Conservation (phyloP, 2,113 vertebrate genomes). For the Psephotus haematonotus region DNA sequence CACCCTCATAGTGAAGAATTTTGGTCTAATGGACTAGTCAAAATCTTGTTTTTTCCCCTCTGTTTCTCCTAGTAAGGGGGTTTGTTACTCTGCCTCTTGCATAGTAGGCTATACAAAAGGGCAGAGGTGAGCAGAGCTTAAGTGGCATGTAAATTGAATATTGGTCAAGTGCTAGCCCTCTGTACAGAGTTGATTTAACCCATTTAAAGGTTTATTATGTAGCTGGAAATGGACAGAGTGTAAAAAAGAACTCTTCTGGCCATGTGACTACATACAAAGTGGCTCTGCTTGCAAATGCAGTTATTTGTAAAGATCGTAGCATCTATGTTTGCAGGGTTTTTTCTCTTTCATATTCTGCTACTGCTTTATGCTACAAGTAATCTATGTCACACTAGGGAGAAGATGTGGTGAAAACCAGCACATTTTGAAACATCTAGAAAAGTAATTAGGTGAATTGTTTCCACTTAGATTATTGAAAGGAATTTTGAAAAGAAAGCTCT, state of each 20-base stretch:
- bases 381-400: background rate
- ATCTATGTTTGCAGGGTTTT: background rate
- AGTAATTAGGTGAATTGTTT: background rate
- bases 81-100: background rate
- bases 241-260: background rate
- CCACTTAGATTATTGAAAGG: slow-evolving; percentile 5
- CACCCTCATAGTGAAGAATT: too few relatives aligned
- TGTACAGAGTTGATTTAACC: background rate
- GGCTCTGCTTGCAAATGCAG: background rate
- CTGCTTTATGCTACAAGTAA: background rate
- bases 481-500: background rate
- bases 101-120: background rate
- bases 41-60: background rate
- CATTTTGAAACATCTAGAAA: background rate
- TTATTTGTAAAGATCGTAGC: background rate
- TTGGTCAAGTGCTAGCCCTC: background rate
- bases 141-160: background rate
- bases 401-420: background rate
- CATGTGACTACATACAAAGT: background rate
- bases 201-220: background rate
- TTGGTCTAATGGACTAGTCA: background rate
- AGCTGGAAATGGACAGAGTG: background rate
- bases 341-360: background rate
- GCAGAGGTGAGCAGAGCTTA: background rate
- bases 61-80: background rate